Evolutionary conservation across 2,113 vertebrate species (phyloP).

Genomic region (Ochotona curzoniae): DNA sequence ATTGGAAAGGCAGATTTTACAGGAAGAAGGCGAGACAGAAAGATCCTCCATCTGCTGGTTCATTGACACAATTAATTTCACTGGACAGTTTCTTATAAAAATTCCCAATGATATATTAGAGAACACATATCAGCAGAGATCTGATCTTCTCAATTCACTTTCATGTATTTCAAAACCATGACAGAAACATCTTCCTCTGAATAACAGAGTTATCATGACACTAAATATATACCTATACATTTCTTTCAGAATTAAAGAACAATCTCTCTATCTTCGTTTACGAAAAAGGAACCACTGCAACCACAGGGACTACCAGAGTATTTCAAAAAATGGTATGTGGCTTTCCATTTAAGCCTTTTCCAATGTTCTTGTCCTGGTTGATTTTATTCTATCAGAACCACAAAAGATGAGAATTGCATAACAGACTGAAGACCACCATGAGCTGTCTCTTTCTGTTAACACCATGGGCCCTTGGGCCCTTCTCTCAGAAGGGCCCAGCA

Average conservation of each 20-base stretch:
- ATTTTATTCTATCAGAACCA: neutral
- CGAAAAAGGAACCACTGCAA: conserved; percentile 87
- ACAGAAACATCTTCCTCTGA: neutral
- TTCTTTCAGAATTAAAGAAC: conserved; percentile 86
- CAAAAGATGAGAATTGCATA: neutral
- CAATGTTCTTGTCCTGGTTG: neutral
- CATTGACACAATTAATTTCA: neutral
- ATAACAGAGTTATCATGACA: neutral
- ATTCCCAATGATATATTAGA: neutral
- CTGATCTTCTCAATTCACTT: conserved; percentile 39
- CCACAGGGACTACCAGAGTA: conserved; percentile 89
- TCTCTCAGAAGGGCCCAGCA: neutral
- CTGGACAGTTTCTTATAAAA: neutral
- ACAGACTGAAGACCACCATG: neutral
- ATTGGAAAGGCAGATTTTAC: no score
- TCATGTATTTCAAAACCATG: neutral
- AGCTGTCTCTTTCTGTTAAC: neutral
- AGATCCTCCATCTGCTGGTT: no score
- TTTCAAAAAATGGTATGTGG: conserved; percentile 87
- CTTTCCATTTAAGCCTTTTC: no score
- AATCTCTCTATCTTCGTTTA: conserved; percentile 86
- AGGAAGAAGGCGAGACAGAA: no score
- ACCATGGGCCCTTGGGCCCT: neutral
- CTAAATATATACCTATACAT: conserved; percentile 29
- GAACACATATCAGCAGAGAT: neutral